Base-by-base conservation (phyloP, 1,140 invertebrate genomes). In the Ctenoplectra terminalis region DNA sequence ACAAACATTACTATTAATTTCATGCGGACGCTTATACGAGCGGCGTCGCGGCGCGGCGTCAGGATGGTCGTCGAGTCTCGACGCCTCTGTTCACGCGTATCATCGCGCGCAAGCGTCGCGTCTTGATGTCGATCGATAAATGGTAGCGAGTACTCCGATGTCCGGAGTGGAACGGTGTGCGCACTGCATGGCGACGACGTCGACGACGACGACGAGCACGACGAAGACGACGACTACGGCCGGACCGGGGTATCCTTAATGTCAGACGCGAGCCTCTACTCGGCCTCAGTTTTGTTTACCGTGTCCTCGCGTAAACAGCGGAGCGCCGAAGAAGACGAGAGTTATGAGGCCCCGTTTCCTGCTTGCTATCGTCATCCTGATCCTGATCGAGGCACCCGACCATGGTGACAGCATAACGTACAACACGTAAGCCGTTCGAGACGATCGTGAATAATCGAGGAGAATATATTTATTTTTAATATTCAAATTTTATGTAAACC, bases 321-420 rank as follows among this genome's bases (percentile, higher is more conserved):
- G 70, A 83, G 63, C 48, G 79, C 52, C 66, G 77, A 11, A 40
- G 23, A 56, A 37, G 20, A 74, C 50, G 40, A 78, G 54, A 89
- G 83, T 79, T 60, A 88, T 90, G 92, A 92, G 82, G 90, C 82
- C 85, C 85, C 89, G 87, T 78, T 86, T 90, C 64, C 82, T 92
- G 67, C 63, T 87, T 66, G 81, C 87, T 71, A 61, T 91, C 79
- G 78, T 90, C 79, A 72, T 92, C 66, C 86, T 93, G 82, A 88
- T 92, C 85, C 83, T 92, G 66, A 87, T 90, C 72, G 87, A 90
- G 78, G 84, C 79, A 77, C 90, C 90, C 67, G 85, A 87, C 79
- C 81, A 67, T 84, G 88, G 89, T 73, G 88, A 91, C 85, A 85
- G 89, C 60, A 91, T 92, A 79, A 90, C 90, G n/a, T 86, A 86